A percentile compares a stretch with the other conserved stretches of the same genome.
phyloP scores from a whole-genome alignment of 2,888 invertebrate species.

The Pantelozetes paolii region DNA sequence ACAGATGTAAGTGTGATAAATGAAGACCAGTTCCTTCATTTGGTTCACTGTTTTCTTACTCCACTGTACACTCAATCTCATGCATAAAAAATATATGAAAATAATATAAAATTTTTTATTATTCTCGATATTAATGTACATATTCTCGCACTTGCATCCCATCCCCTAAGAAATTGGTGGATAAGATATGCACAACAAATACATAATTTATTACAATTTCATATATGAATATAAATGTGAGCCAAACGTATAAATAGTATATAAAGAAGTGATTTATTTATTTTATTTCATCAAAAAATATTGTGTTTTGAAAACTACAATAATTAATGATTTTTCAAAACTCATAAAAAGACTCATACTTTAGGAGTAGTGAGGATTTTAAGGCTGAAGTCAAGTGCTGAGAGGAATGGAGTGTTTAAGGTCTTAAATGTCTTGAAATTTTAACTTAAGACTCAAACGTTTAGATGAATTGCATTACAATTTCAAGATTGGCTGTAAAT shows the following conservation, averaged over 20 bases:
- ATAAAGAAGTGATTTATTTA: neutral
- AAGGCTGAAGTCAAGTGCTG: neutral
- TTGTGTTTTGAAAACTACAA: neutral
- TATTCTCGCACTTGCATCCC: neutral
- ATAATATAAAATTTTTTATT: neutral
- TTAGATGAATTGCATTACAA: conserved; percentile 18
- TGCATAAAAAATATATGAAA: neutral
- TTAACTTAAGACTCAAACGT: conserved; percentile 1
- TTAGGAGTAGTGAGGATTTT: neutral
- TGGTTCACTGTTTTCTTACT: neutral
- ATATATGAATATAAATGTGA: neutral
- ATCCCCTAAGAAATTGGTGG: neutral
- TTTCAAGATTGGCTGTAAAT: neutral
- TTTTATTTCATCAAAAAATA: neutral
- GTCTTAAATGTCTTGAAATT: conserved; percentile 12
- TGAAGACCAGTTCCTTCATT: neutral
- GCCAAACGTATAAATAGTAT: neutral
- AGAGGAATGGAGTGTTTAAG: neutral
- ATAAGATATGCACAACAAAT: neutral
- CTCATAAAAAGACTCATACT: neutral
- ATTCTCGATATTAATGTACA: neutral
- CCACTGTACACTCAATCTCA: neutral
- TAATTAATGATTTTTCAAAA: neutral
- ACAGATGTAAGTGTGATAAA: conserved; percentile 21
- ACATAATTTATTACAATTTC: too few species aligned